Percentiles rank a stretch among this genome's conserved stretches.
phyloP scores from a whole-genome alignment of 2,888 invertebrate species.

The Dynastes maya region DNA sequence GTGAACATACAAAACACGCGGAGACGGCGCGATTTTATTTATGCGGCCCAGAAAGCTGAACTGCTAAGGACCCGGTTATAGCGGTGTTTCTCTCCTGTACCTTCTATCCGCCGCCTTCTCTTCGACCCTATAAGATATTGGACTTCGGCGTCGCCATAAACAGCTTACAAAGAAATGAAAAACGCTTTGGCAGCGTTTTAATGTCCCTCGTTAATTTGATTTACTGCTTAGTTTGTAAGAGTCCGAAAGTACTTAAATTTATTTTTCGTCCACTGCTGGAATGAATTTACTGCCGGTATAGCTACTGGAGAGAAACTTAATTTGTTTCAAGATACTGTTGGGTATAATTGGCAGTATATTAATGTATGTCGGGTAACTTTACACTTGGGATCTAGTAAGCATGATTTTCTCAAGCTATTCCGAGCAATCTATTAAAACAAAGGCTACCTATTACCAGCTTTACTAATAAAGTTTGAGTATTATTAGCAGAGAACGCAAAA shows the following conservation, averaged over 20 bases:
- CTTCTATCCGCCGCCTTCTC: neutral
- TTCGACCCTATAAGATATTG: conserved; percentile 33
- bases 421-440: too few species aligned
- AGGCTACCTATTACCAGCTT: too few species aligned
- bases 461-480: too few species aligned
- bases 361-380: neutral
- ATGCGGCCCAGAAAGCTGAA: conserved; percentile 25
- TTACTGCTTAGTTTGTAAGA: conserved; percentile 31
- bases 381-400: too few species aligned
- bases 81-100: neutral
- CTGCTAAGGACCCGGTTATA: conserved; percentile 9
- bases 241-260: conserved; percentile 39
- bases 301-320: conserved; percentile 5
- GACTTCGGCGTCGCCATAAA: conserved; percentile 41
- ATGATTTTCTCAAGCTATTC: too few species aligned
- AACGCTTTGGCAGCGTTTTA: conserved; percentile 44
- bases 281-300: conserved; percentile 19
- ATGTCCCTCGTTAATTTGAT: conserved; percentile 43
- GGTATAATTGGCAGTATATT: conserved; percentile 3
- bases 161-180: conserved; percentile 43
- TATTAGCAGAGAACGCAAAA: neutral
- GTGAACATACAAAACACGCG: conserved; percentile 41
- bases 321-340: conserved; percentile 7
- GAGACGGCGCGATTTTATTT: conserved; percentile 38
- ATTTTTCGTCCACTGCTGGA: conserved; percentile 18